Base-by-base conservation (phyloP, 2,113 vertebrate genomes). In the Thalassoma bifasciatum region DNA sequence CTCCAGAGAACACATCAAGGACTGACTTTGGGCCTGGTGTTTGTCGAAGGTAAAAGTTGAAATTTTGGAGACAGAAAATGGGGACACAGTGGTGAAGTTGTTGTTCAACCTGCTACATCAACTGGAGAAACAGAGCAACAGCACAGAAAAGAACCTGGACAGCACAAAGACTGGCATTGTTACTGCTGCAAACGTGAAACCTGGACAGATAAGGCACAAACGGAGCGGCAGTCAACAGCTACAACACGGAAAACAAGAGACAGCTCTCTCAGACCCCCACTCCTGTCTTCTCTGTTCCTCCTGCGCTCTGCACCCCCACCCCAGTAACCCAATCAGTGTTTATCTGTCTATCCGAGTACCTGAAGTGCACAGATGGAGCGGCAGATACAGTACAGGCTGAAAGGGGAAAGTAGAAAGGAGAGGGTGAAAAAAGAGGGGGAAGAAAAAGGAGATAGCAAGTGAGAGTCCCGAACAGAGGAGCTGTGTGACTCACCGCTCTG, bases 141-240 rank as follows among this genome's bases (percentile, higher is more conserved):
- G 26, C 4, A 83, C 23, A 72, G 74, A 82, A 79, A 76, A 22
- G 40, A 60, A 2, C 60, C 56, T 4, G 0, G 58, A 13, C n/a
- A 8, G 14, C 85, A 88, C 87, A 92, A 88, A 91, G 81, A 24
- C 21, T 7, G 2, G 17, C 63, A 84, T 87, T 92, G 79, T 90
- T 62, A 36, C 57, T 12, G 24, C 21, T 24, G 76, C 51, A 72
- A 90, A 91, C 19, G 74, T 75, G 77, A 90, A 85, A 89, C 83
- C 75, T 37, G 59, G 51, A 73, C 75, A 89, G 88, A 87, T 86
- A 89, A 89, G 79, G 60, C 44, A 34, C 61, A 78, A 61, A 80
- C 66, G 75, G 46, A 76, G 72, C 30, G n/a, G 22, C 56, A 71
- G 72, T 66, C 71, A 78, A 66, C 47, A 76, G 9, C 40, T 57